Conservation (phyloP, 2,113 vertebrate genomes). For the Alectura lathami region DNA sequence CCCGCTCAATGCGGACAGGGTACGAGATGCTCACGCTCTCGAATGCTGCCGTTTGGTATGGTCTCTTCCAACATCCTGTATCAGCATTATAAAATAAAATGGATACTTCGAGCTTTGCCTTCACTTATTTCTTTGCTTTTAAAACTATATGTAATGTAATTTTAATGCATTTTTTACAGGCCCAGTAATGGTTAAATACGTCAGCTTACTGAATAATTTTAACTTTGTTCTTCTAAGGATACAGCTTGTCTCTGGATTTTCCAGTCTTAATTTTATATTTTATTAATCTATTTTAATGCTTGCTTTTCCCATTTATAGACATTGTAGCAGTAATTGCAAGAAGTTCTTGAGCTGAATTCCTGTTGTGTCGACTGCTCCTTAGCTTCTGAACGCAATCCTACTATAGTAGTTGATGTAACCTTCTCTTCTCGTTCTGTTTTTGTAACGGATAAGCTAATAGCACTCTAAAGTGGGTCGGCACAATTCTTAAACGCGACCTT, state of each 20-base stretch:
- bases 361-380: constrained; percentile 86
- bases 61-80: constrained; percentile 99
- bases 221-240: constrained; percentile 99
- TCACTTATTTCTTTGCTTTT: constrained; percentile 92
- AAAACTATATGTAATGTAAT: constrained; percentile 91
- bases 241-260: constrained; percentile 99
- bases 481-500: constrained; percentile 64
- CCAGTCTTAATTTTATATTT: constrained; percentile 95
- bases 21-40: constrained; percentile 99
- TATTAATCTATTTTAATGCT: constrained; percentile 98
- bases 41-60: constrained; percentile 99
- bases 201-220: constrained; percentile 93
- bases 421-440: constrained; percentile 74
- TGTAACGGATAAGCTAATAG: constrained; percentile 71
- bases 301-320: constrained; percentile 98
- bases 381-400: constrained; percentile 71
- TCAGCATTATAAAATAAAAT: constrained; percentile 98
- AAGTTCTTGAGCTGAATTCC: constrained; percentile 99
- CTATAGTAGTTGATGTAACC: constrained; percentile 70
- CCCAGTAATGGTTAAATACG: constrained; percentile 97
- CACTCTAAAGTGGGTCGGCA: constrained; percentile 61
- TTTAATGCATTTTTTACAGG: constrained; percentile 99
- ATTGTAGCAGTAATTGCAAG: constrained; percentile 93
- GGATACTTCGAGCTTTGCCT: constrained; percentile 98
- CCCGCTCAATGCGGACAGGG: constrained; percentile 99